Conservation (phyloP, 2,797 vertebrate species). For the Leuciscus waleckii region DNA sequence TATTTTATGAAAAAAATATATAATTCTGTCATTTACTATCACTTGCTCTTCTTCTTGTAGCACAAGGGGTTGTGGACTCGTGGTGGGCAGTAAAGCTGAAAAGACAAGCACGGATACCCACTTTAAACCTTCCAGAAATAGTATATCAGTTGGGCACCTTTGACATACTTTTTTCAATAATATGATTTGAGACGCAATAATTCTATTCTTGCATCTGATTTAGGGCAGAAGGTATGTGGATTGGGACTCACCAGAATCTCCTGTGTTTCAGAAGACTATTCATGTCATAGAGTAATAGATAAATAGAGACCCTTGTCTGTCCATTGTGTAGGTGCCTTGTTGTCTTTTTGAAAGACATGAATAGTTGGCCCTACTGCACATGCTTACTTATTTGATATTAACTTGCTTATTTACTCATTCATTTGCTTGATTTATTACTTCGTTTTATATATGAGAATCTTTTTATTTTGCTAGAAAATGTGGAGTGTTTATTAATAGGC, state of each 20-base stretch:
- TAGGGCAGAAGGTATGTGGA: background rate
- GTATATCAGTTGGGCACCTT: background rate
- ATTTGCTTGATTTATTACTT: too few relatives aligned
- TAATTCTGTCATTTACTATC: background rate
- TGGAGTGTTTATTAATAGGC: too few relatives aligned
- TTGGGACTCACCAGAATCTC: slow-evolving; percentile 9
- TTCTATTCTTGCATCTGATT: slow-evolving; percentile 1
- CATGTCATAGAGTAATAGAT: slow-evolving; percentile 17
- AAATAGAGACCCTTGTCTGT: slow-evolving; percentile 43
- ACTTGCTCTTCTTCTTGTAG: background rate
- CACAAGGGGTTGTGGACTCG: background rate
- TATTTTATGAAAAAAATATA: background rate
- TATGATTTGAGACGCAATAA: background rate
- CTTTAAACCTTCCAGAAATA: slow-evolving; percentile 1
- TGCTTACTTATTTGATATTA: too few relatives aligned
- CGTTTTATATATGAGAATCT: too few relatives aligned
- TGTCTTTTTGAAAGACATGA: slow-evolving; percentile 29
- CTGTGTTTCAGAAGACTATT: slow-evolving; percentile 16
- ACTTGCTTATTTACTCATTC: too few relatives aligned
- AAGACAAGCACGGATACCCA: background rate
- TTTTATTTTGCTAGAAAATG: too few relatives aligned
- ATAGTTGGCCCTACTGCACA: background rate
- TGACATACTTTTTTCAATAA: background rate
- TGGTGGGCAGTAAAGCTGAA: background rate
- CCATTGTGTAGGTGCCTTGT: slow-evolving; percentile 36